Evolutionary conservation across 2,113 vertebrate genomes (phyloP).

Genomic region (Seriola quinqueradiata): DNA sequence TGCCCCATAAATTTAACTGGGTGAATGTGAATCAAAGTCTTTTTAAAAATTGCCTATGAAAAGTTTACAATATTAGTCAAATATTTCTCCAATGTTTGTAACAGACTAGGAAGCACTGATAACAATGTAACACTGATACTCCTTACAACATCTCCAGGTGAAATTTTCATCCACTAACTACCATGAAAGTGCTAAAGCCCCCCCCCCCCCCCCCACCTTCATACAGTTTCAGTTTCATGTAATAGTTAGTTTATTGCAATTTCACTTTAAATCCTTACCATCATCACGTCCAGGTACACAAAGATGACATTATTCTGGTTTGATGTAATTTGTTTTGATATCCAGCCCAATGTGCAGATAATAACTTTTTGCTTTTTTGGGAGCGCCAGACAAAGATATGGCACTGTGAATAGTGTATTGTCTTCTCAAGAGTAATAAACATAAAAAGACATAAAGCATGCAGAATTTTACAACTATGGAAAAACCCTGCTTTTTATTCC

Average conservation of each 20-base stretch:
- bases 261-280: slow-evolving; percentile 8
- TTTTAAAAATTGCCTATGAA: slow-evolving; percentile 6
- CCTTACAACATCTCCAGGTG: slow-evolving; percentile 18
- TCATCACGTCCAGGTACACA: background rate
- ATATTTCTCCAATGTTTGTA: slow-evolving; percentile 45
- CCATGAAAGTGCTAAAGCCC: slow-evolving; percentile 37
- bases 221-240: slow-evolving; percentile 14
- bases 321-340: background rate
- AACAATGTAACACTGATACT: slow-evolving; percentile 45
- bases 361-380: background rate
- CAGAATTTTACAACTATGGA: slow-evolving; percentile 63
- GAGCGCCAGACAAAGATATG: background rate
- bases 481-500: slow-evolving; percentile 79
- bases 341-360: background rate
- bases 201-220: background rate
- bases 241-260: slow-evolving; percentile 17
- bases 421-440: slow-evolving; percentile 31
- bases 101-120: slow-evolving; percentile 28
- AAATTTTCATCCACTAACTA: background rate
- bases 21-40: background rate
- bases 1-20: background rate
- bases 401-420: slow-evolving; percentile 18
- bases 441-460: slow-evolving; percentile 26
- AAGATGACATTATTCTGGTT: background rate
- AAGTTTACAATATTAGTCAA: background rate